Conservation (phyloP, 1,140 invertebrate species). For the Melanaphis sacchari region DNA sequence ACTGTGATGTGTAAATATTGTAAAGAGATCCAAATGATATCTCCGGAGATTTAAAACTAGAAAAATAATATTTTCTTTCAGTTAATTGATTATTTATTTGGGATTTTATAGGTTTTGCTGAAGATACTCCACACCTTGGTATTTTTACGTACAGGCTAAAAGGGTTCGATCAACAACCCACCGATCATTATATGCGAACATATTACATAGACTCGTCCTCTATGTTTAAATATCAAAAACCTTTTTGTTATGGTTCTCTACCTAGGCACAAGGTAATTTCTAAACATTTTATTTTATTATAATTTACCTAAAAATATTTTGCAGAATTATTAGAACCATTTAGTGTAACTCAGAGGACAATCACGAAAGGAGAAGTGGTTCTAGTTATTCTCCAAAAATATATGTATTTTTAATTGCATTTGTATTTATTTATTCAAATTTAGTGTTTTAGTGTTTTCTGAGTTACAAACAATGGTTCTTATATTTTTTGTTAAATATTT, state of each 20-base stretch:
- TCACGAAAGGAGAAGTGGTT: too few relatives aligned
- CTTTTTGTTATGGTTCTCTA: constrained; percentile 79
- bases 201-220: constrained; percentile 71
- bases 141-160: constrained; percentile 91
- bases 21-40: not conserved
- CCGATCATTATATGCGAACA: constrained; percentile 89
- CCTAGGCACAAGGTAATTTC: constrained; percentile 75
- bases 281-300: not conserved
- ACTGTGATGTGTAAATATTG: not conserved
- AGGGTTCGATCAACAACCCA: constrained; percentile 82
- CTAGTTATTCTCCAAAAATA: too few relatives aligned
- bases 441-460: too few relatives aligned
- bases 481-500: too few relatives aligned
- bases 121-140: constrained; percentile 84
- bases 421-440: too few relatives aligned
- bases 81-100: not conserved
- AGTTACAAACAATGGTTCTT: too few relatives aligned
- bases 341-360: too few relatives aligned
- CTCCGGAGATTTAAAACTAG: not conserved
- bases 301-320: too few relatives aligned
- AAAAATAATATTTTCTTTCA: not conserved
- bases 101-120: constrained; percentile 76
- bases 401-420: too few relatives aligned
- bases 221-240: constrained; percentile 67
- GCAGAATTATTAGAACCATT: too few relatives aligned